These are phyloP conservation scores for Brachionus plicatilis DNA, from an alignment of 1,140 invertebrate species.

Conservation along the genomic window DNA sequence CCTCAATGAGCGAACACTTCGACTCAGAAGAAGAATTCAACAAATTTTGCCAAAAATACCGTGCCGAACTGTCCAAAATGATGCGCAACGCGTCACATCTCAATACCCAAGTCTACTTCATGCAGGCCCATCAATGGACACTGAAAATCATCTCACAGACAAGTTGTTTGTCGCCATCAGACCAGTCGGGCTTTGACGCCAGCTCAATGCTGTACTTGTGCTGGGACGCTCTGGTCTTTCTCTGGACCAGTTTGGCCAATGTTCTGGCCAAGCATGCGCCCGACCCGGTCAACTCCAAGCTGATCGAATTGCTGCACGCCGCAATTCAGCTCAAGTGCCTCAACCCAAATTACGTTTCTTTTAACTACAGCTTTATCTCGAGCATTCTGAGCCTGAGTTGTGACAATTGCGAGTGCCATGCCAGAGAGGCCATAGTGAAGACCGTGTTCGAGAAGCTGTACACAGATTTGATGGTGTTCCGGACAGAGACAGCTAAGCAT, in stretches of 20 bases:
- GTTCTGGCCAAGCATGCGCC: not conserved
- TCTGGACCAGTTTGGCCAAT: not conserved
- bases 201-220: not conserved
- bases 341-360: slow-evolving; percentile 26
- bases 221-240: slow-evolving; percentile 22
- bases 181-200: slow-evolving; percentile 12
- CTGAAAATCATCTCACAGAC: slow-evolving; percentile 9
- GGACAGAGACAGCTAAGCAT: not conserved
- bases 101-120: not conserved
- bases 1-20: not conserved
- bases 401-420: not conserved
- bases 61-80: slow-evolving; percentile 1
- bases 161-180: not conserved
- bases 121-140: not conserved
- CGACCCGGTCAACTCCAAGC: not conserved
- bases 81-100: not conserved
- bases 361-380: slow-evolving; percentile 29
- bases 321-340: not conserved
- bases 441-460: slow-evolving; percentile 30
- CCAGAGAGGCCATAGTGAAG: not conserved
- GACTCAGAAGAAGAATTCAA: slow-evolving; percentile 20
- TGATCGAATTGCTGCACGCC: not conserved
- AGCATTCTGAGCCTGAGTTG: not conserved
- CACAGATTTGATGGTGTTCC: not conserved
- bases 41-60: slow-evolving; percentile 25